These are phyloP conservation scores for Augiades crinisus DNA, from an alignment of 2,888 invertebrate species.

Conservation along the genomic window DNA sequence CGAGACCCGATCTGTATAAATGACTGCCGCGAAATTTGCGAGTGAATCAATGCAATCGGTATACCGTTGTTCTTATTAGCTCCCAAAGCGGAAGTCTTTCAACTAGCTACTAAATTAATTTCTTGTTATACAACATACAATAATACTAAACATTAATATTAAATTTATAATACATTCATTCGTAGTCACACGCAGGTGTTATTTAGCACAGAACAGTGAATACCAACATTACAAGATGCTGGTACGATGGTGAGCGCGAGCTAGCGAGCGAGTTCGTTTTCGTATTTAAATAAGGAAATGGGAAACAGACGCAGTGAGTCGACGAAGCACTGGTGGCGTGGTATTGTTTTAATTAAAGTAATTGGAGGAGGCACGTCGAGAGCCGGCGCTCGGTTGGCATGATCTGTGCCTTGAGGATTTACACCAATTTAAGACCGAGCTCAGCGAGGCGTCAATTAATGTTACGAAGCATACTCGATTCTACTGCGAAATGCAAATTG, in stretches of 20 bases:
- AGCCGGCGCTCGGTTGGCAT: constrained; percentile 70
- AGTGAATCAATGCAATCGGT: constrained; percentile 9
- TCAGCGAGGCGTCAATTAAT: constrained; percentile 73
- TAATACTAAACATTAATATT: too few species aligned
- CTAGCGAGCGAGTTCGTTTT: constrained; percentile 76
- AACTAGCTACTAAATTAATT: constrained; percentile 9
- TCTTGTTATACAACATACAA: background rate
- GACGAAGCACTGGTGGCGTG: constrained; percentile 75
- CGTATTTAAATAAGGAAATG: constrained; percentile 81
- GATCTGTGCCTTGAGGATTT: constrained; percentile 80
- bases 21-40: constrained; percentile 40
- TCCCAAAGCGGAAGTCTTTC: background rate
- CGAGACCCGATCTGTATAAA: constrained; percentile 52
- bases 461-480: constrained; percentile 53
- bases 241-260: constrained; percentile 69
- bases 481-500: constrained; percentile 41
- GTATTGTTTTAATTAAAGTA: constrained; percentile 82
- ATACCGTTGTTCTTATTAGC: constrained; percentile 25
- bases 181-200: constrained; percentile 40
- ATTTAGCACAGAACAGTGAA: constrained; percentile 50
- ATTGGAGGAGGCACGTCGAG: constrained; percentile 79
- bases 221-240: constrained; percentile 74
- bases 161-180: background rate
- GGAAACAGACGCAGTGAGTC: constrained; percentile 78
- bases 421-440: constrained; percentile 75